These are phyloP conservation scores for Leucoraja ocellata DNA, from an alignment of 2,797 vertebrate species.

Conservation along the genomic window DNA sequence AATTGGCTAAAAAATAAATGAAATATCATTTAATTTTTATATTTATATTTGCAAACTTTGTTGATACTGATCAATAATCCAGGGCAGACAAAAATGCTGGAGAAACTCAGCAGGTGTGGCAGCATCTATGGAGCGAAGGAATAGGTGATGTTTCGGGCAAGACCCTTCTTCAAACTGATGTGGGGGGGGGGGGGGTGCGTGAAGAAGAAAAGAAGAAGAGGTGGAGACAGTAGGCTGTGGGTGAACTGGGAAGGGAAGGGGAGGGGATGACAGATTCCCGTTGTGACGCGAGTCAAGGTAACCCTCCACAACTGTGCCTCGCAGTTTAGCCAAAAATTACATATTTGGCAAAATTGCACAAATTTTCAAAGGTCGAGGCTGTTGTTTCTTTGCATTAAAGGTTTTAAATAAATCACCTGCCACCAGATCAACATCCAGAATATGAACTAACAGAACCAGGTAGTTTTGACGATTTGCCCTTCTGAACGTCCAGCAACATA, in stretches of 20 bases:
- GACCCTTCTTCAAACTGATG: no score
- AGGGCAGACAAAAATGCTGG: no score
- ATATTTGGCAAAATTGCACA: not conserved
- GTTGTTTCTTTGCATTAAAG: not conserved
- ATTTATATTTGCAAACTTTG: not conserved
- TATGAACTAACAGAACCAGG: not conserved
- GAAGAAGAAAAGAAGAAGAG: no score
- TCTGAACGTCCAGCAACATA: not conserved
- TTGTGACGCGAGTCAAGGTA: no score
- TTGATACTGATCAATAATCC: not conserved
- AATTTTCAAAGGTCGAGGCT: not conserved
- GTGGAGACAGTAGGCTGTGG: no score
- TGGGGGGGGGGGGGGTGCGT: no score
- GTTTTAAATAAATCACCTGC: not conserved
- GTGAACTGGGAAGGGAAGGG: no score
- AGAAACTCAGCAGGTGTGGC: no score
- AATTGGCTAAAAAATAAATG: slow-evolving; percentile 59
- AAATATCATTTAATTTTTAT: not conserved
- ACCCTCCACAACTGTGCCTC: no score
- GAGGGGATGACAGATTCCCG: no score
- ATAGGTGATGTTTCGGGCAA: no score
- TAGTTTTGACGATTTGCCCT: not conserved
- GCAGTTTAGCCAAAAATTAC: not conserved
- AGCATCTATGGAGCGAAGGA: no score
- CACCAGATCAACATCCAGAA: not conserved